A percentile compares a stretch with the other conserved stretches of the same genome.
Conservation (phyloP, 2,113 vertebrate genomes). For the Ahaetulla prasina region DNA sequence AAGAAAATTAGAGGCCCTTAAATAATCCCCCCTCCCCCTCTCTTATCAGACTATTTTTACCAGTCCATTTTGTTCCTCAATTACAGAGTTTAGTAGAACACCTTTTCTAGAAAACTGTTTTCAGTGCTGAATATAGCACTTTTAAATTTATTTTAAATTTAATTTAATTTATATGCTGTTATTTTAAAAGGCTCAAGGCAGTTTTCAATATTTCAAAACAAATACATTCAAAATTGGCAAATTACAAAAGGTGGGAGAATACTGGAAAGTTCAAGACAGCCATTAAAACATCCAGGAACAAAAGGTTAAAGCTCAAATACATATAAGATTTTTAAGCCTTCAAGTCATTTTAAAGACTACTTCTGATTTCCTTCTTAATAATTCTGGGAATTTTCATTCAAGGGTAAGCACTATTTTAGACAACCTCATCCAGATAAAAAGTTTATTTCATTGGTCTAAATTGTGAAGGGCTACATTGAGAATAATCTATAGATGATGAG, state of each 20-base stretch:
- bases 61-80: neutral
- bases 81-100: neutral
- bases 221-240: neutral
- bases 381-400: too few relatives aligned
- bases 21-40: neutral
- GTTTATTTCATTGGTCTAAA: neutral
- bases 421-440: too few relatives aligned
- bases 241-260: neutral
- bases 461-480: neutral
- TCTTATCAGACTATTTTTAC: neutral
- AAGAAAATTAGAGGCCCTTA: too few relatives aligned
- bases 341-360: too few relatives aligned
- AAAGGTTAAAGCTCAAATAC: neutral
- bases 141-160: neutral
- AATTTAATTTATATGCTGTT: too few relatives aligned
- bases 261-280: neutral
- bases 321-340: too few relatives aligned
- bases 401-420: too few relatives aligned
- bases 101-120: neutral
- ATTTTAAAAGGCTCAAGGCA: neutral
- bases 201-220: neutral
- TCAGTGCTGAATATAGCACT: neutral
- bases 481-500: neutral
- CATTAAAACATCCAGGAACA: neutral
- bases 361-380: too few relatives aligned